phyloP scores from a whole-genome alignment of 2,113 vertebrate genomes.

The Athene noctua region DNA sequence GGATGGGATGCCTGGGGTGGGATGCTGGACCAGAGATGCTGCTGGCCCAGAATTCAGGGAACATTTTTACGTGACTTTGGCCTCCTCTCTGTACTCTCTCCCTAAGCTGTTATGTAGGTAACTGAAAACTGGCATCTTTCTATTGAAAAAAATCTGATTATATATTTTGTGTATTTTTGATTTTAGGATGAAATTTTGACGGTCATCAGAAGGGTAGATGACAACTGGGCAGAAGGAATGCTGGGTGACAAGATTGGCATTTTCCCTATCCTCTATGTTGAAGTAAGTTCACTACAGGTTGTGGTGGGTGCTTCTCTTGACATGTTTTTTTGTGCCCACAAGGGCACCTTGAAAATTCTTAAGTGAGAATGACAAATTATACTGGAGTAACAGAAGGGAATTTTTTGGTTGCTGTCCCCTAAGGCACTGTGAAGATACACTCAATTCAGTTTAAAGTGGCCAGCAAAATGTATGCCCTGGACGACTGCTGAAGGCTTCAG shows the following conservation, averaged over 20 bases:
- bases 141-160: background rate
- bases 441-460: background rate
- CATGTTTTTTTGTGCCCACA: background rate
- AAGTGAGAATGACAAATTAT: background rate
- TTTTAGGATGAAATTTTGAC: slow-evolving; percentile 95
- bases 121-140: background rate
- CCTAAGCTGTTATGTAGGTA: background rate
- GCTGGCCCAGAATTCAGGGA: background rate
- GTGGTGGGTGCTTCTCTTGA: background rate
- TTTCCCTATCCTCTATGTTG: slow-evolving; percentile 96
- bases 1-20: background rate
- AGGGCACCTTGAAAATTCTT: background rate
- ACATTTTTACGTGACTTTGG: background rate
- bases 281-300: slow-evolving; percentile 77
- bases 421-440: background rate
- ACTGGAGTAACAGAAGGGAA: background rate
- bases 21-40: background rate
- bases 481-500: background rate
- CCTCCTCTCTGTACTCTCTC: background rate
- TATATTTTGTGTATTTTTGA: background rate
- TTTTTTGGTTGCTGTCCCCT: background rate
- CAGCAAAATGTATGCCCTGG: background rate
- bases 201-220: slow-evolving; percentile 96
- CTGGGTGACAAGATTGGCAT: slow-evolving; percentile 98
- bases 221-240: slow-evolving; percentile 99